Conservation (phyloP, 2,113 vertebrate genomes). For the Sylvicapra grimmia region DNA sequence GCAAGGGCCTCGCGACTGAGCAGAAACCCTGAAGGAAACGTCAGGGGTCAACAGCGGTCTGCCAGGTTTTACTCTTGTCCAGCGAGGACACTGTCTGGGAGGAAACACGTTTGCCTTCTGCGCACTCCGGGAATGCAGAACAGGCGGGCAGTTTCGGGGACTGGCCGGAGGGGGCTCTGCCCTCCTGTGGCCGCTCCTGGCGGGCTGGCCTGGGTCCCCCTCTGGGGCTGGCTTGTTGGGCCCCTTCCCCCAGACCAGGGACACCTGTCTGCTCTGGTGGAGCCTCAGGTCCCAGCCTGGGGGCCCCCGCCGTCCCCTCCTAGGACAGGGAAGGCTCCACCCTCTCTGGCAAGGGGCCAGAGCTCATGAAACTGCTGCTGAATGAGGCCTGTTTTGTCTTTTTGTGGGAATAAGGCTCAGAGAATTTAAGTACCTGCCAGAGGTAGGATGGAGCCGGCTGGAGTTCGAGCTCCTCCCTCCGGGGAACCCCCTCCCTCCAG, state of each 20-base stretch:
- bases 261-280: too few relatives aligned
- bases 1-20: fast-evolving
- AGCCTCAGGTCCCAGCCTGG: not conserved
- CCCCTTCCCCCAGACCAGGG: not conserved
- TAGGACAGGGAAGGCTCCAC: not conserved
- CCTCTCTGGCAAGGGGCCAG: not conserved
- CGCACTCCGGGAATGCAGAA: fast-evolving
- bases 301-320: fast-evolving
- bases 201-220: not conserved
- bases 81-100: fast-evolving
- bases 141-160: fast-evolving
- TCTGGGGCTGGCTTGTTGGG: fast-evolving
- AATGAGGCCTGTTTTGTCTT: not conserved
- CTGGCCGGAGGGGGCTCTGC: fast-evolving
- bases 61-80: fast-evolving
- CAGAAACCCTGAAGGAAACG: not conserved
- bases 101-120: fast-evolving
- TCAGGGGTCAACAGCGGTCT: fast-evolving
- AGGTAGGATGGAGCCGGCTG: not conserved
- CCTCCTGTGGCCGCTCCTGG: fast-evolving
- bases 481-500: not conserved
- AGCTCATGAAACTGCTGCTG: fast-evolving
- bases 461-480: not conserved
- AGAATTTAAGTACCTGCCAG: not conserved
- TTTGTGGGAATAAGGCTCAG: not conserved